Evolutionary conservation across 2,797 vertebrate species (phyloP).

Genomic region (Chelonia mydas): DNA sequence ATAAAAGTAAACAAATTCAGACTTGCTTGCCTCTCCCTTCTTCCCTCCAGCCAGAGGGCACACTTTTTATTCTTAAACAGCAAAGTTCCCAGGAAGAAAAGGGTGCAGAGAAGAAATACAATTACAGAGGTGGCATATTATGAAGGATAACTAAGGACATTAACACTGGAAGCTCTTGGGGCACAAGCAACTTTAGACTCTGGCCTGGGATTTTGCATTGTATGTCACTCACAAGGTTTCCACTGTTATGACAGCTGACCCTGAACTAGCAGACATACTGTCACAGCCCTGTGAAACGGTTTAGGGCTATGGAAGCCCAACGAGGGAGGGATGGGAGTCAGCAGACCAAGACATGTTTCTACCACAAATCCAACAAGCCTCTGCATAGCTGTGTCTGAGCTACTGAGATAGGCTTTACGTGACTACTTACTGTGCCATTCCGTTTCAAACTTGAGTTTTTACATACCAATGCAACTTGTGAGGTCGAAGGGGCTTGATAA

Average conservation of each 20-base stretch:
- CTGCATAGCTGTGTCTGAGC: not conserved
- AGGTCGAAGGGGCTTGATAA: not conserved
- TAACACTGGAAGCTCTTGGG: not conserved
- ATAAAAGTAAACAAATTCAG: constrained; percentile 35
- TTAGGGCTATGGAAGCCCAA: not conserved
- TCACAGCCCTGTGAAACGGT: no score
- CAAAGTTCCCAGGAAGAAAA: not conserved
- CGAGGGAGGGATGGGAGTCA: not conserved
- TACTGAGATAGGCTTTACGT: not conserved
- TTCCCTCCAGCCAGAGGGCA: not conserved
- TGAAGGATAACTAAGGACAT: not conserved
- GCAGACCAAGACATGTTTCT: not conserved
- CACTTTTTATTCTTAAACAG: not conserved
- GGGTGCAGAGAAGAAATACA: not conserved
- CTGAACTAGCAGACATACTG: not conserved
- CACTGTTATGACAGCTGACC: not conserved
- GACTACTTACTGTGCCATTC: not conserved
- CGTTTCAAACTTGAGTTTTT: not conserved
- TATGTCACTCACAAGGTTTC: not conserved
- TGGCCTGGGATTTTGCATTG: not conserved
- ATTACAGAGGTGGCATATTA: not conserved
- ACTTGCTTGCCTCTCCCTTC: not conserved
- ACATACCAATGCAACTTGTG: not conserved
- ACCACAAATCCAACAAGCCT: not conserved
- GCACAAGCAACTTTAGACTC: not conserved